Evolutionary conservation across 2,113 vertebrate species (phyloP), one percentile per base, ranked within the genome.

Genomic region (Mesembrinibis cayennensis): DNA sequence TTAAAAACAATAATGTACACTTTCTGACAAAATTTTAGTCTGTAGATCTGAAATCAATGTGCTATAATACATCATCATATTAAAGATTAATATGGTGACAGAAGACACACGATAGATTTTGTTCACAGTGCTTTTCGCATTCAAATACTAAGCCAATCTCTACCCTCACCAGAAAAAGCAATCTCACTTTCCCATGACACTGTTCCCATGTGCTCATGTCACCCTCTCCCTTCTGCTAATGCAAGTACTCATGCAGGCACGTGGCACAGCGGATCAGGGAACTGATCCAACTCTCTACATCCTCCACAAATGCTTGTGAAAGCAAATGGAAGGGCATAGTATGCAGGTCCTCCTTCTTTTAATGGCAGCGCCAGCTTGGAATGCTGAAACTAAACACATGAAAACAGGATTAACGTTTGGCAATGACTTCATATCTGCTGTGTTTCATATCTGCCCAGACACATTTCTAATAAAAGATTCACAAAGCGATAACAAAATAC

Each of bases 341-440:
- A 36, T 3, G 2, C 52, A 42, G 62, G 34, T 65, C 27, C 47
- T 76, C 59, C 58, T 77, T 59, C 22, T 5, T 27, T 42, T 13
- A 29, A 12, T 3, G 25, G 65, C 66, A 82, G 32, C 16, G n/a
- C 70, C 91, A 79, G 70, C 44, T 29, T 30, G 11, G 74, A 89
- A 82, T 3, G 21, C 70, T 44, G 80, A 79, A 85, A 59, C 61
- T 32, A 18, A 79, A 61, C 36, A 26, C 38, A 62, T 9, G 7
- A 72, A 80, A 90, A 89, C 0, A 70, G 79, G 76, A 92, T 77
- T 77, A 92, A 80, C 45, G 3, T 20, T 89, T 86, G 86, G 82
- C 85, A 73, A 25, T 0, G 0, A 20, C 76, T 89, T 36, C 20
- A 0, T 19, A 20, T 71, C 13, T 2, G 55, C 78, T 22, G 26